phyloP scores from a whole-genome alignment of 2,113 vertebrate genomes.

The Australoheros scitulus region DNA sequence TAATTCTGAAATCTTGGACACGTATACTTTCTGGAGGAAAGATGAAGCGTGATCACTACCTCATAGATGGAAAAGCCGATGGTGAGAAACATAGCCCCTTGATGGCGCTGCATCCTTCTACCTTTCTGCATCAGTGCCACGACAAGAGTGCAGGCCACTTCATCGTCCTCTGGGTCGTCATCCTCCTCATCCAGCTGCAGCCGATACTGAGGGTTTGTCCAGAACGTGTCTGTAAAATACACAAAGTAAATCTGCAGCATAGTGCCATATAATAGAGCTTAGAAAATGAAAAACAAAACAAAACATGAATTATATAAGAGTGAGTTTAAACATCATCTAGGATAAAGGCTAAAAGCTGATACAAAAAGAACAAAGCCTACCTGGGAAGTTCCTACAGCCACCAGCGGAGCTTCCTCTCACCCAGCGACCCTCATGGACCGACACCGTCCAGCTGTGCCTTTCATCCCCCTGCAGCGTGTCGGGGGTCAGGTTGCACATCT shows the following conservation, averaged over 20 bases:
- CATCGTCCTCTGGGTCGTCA: slow-evolving; percentile 87
- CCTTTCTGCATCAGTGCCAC: slow-evolving; percentile 98
- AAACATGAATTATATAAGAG: background rate
- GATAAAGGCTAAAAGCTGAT: background rate
- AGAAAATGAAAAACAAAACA: background rate
- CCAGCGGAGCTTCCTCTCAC: slow-evolving; percentile 96
- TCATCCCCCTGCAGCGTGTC: slow-evolving; percentile 88
- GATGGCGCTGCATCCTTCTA: slow-evolving; percentile 89
- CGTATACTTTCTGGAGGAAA: background rate
- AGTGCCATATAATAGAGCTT: background rate
- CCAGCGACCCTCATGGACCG: slow-evolving; percentile 94
- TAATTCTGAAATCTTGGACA: background rate
- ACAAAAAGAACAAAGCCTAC: slow-evolving; percentile 59
- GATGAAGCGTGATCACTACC: slow-evolving; percentile 71
- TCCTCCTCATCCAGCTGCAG: slow-evolving; percentile 93
- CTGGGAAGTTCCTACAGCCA: slow-evolving; percentile 94
- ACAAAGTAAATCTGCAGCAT: background rate
- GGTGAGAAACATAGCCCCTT: slow-evolving; percentile 88
- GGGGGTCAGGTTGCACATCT: slow-evolving; percentile 97
- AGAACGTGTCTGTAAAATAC: slow-evolving; percentile 88
- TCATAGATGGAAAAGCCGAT: slow-evolving; percentile 97
- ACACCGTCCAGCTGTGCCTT: slow-evolving; percentile 92
- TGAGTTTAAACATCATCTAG: background rate
- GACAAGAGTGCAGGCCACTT: slow-evolving; percentile 89
- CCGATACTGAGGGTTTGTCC: slow-evolving; percentile 98